These are phyloP conservation scores for Cheilosia impressa DNA, from an alignment of 2,888 invertebrate genomes.

Conservation along the genomic window DNA sequence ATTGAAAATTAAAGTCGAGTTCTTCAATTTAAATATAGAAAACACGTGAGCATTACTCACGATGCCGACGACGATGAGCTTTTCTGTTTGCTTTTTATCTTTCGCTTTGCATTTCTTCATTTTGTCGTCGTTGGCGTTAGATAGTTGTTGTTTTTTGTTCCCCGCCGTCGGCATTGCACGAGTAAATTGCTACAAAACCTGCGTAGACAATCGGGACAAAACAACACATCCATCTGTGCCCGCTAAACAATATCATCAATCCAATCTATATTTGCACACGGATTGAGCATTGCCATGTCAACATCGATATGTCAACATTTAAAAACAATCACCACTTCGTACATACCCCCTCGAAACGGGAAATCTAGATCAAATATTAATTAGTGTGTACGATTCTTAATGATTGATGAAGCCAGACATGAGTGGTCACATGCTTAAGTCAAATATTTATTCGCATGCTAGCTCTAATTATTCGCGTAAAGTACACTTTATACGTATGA, in stretches of 20 bases:
- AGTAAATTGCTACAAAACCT: neutral
- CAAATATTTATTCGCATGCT: slow-evolving; percentile 58
- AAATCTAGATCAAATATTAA: slow-evolving; percentile 43
- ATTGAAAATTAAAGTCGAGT: slow-evolving; percentile 59
- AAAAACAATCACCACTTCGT: slow-evolving; percentile 35
- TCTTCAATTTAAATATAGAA: slow-evolving; percentile 79
- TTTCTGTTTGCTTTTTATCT: slow-evolving; percentile 20
- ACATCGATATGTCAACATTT: slow-evolving; percentile 31
- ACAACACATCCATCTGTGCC: neutral
- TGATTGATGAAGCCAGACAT: slow-evolving; percentile 46
- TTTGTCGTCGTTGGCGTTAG: slow-evolving; percentile 31
- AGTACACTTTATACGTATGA: slow-evolving; percentile 41
- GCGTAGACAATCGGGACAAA: neutral
- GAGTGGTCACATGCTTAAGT: slow-evolving; percentile 49
- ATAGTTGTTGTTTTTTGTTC: neutral
- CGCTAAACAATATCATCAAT: neutral
- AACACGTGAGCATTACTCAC: slow-evolving; percentile 82
- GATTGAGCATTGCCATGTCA: slow-evolving; percentile 19
- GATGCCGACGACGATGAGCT: slow-evolving; percentile 34
- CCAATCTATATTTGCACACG: neutral
- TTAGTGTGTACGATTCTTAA: slow-evolving; percentile 30
- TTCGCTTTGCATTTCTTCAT: slow-evolving; percentile 27
- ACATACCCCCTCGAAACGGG: neutral
- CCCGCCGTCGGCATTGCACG: no score
- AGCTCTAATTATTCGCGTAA: slow-evolving; percentile 49